phyloP scores from a whole-genome alignment of 2,797 vertebrate species.

The Podargus strigoides region DNA sequence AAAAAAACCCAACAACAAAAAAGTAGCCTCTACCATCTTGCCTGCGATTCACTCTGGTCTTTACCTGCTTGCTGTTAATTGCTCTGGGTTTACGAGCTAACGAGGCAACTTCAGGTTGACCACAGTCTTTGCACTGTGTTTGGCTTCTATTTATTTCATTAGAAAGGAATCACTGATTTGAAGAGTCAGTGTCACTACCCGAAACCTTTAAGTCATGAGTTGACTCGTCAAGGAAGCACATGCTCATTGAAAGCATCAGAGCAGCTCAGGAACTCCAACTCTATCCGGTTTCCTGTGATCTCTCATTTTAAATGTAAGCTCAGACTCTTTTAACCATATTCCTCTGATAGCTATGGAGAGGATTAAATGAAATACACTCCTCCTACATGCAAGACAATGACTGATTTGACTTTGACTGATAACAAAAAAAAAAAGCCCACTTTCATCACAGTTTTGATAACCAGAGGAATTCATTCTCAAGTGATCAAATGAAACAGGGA shows the following conservation, averaged over 20 bases:
- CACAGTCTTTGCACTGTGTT: not conserved
- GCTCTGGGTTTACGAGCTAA: not conserved
- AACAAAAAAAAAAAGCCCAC: not conserved
- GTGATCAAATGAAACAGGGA: not conserved
- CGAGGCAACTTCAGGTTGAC: not conserved
- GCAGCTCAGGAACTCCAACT: not conserved
- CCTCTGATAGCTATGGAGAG: not conserved
- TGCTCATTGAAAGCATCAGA: not conserved
- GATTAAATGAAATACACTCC: not conserved
- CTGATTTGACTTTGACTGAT: too few relatives aligned
- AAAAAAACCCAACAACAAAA: too few relatives aligned
- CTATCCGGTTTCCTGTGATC: not conserved
- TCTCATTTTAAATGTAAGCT: not conserved
- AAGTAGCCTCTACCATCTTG: not conserved
- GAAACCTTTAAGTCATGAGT: not conserved
- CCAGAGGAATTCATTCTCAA: not conserved
- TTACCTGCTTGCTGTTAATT: not conserved
- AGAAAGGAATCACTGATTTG: not conserved
- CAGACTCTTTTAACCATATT: not conserved
- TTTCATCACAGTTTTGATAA: not conserved
- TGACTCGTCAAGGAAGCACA: not conserved
- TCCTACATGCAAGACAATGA: not conserved
- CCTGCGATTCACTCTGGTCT: not conserved
- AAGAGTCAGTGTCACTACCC: rapidly evolving
- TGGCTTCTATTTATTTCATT: not conserved